Evolutionary conservation across 2,888 invertebrate genomes (phyloP), one percentile per base, ranked within the genome.

Genomic region (Xiphydria camelus): DNA sequence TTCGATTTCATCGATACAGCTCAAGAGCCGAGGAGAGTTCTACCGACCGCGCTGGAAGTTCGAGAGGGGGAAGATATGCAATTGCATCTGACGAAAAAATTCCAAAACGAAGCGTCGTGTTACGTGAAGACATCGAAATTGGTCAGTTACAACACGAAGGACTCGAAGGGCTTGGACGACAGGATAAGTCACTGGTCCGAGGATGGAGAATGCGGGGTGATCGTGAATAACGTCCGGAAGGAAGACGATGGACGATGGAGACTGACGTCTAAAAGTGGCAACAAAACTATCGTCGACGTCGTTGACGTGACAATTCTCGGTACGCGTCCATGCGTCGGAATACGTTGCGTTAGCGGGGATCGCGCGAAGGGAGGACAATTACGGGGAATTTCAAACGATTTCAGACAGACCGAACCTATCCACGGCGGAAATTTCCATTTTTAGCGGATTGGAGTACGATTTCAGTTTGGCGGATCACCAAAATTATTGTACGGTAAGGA

Each of bases 161-260:
- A 37, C 12, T 25, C 25, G 12, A 25, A 2, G n/a, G 12, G 25
- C n/a, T 21, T 39, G 4, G 18, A 33, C 7, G 19, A 22, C 6
- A 36, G 51, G 38, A 37, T 51, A 26, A 33, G 6, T 2, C 43
- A 38, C 9, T 51, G 51, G 51, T 60, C 56, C 12, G 78, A 77
- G 77, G 61, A 71, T 12, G 75, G 75, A 5, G 68, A 64, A 3
- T 81, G 80, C 45, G 78, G 79, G 4, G 37, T 80, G 3, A 65
- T 77, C 47, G 68, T 80, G 1, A 73, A 62, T 19, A 72, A 74
- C 34, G 65, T 80, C 1, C 53, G 43, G 4, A 47, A 45, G 1
- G 26, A 56, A 1, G 80, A 80, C 40, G 61, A 62, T 36, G 80
- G 81, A 0, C 66, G 78, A 25, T 81, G 80, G 80, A 69, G 78